Base-by-base conservation (phyloP, 2,797 vertebrate genomes). In the Apogon hyalosoma region DNA sequence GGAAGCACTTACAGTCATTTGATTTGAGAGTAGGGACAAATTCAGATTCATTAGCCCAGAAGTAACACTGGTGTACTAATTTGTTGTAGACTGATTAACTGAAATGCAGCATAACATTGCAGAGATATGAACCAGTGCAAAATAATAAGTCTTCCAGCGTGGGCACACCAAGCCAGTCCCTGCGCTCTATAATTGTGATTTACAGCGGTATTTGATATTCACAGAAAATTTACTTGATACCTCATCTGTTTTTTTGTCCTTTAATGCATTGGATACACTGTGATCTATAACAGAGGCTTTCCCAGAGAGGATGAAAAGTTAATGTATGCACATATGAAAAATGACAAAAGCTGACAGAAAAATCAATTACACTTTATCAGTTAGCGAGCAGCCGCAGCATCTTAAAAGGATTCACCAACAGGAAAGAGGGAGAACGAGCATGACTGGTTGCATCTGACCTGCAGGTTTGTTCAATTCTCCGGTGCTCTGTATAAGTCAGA, bases 271-370 rank as follows among this genome's bases (percentile, higher is more conserved):
- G 36, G 36, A 52, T 64, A 47, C 43, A 16, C 12, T 33, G 40
- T 54, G 38, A 77, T 84, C 43, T 51, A 52, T 68, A 61, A 39
- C 28, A 13, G 15, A 51, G 15, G 28, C n/a, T 45, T 42, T 74
- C n/a, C 15, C 45, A 10, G 40, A 53, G 10, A 52, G 42, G 15
- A 67, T 73, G 31, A 61, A 73, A 51, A 55, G 31, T 31, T 63
- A 79, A 77, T 73, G n/a, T 47, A 65, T 74, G 57, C 50, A 38
- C 48, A 58, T 28, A 48, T 67, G 59, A 80, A 78, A 81, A 77
- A 82, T 63, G 47, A 70, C 47, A 48, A 52, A 63, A 71, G 19
- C 70, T 63, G 39, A 58, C 40, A 60, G 51, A 21, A 57, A 80
- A 75, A 82, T 82, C 72, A 60, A 72, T 63, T 61, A 48, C n/a